Base-by-base conservation (phyloP, 2,888 invertebrate species). In the Melanargia galathea region DNA sequence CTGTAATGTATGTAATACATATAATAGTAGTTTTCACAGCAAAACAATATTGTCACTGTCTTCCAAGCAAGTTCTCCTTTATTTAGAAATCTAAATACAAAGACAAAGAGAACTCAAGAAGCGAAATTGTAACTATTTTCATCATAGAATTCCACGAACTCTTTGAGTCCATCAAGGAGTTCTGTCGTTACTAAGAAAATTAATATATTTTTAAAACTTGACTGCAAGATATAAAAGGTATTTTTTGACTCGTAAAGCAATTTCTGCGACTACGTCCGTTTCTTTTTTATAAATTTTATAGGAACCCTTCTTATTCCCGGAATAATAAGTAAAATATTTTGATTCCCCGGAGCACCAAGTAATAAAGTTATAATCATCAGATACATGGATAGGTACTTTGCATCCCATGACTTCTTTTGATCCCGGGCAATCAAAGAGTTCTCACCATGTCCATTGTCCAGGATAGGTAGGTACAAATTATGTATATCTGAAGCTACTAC, bases 131-230 rank as follows among this genome's bases (percentile, higher is more conserved):
- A 38, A 38, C 35, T 38, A 38, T 38, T 11, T 35, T 35, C 35
- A 35, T 35, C 35, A 35, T 35, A 35, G 35, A 38, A 38, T 38
- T 38, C 38, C n/a, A 38, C 38, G 38, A 38, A n/a, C 38, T 13
- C 13, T 3, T 38, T 13, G 2, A 13, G 6, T 38, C 38, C 38
- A n/a, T 13, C 38, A 38, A 13, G 2, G n/a, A 38, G 13, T 30
- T 38, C n/a, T n/a, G n/a, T 38, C 38, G n/a, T 38, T 13, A 1
- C 13, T n/a, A n/a, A 1, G n/a, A n/a, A n/a, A 6, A 38, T 38
- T n/a, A n/a, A n/a, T 38, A 4, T n/a, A 3, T 38, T 38, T n/a
- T 38, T 13, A 13, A 1, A n/a, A 13, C n/a, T 38, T 35, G 3
- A 35, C 35, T 35, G 35, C 35, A 13, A 35, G 35, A 35, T 35